phyloP scores from a whole-genome alignment of 37 sponge, comb jelly and placozoan species.

The Amphimedon queenslandica region DNA sequence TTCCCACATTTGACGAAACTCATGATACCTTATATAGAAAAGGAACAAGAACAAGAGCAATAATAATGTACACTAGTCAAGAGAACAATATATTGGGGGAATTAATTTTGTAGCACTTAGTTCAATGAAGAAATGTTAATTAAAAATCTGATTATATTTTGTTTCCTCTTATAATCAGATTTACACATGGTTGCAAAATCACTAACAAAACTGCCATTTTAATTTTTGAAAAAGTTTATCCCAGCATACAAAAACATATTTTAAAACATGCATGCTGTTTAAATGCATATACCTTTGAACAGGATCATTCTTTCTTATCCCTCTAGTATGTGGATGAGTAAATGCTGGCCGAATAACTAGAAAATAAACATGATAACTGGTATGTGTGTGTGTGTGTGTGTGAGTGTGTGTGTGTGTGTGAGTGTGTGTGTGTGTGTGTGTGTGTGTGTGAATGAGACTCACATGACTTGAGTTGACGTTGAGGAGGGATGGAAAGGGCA shows the following conservation, averaged over 20 bases:
- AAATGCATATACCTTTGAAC: conserved; percentile 28
- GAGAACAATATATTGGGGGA: too few relatives aligned
- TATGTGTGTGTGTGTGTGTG: too few relatives aligned
- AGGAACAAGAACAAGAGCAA: neutral
- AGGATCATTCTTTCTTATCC: conserved; percentile 61
- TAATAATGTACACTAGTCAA: neutral
- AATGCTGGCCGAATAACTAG: conserved; percentile 63
- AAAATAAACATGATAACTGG: neutral
- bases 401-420: too few relatives aligned
- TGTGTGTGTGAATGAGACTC: neutral
- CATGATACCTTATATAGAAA: conserved; percentile 53
- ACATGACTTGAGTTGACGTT: conserved; percentile 35
- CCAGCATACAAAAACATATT: neutral
- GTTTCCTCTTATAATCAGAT: too few relatives aligned
- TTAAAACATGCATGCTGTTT: neutral
- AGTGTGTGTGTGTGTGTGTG: too few relatives aligned
- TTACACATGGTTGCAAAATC: neutral
- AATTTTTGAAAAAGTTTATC: neutral
- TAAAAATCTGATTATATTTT: too few relatives aligned
- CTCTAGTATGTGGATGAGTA: conserved; percentile 53
- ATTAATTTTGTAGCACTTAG: too few relatives aligned
- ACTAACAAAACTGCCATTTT: neutral
- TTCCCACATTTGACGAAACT: conserved; percentile 67
- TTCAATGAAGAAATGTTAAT: too few relatives aligned
- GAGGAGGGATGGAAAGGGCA: neutral